phyloP scores from a whole-genome alignment of 2,113 vertebrate genomes.

The Edolisoma coerulescens region DNA sequence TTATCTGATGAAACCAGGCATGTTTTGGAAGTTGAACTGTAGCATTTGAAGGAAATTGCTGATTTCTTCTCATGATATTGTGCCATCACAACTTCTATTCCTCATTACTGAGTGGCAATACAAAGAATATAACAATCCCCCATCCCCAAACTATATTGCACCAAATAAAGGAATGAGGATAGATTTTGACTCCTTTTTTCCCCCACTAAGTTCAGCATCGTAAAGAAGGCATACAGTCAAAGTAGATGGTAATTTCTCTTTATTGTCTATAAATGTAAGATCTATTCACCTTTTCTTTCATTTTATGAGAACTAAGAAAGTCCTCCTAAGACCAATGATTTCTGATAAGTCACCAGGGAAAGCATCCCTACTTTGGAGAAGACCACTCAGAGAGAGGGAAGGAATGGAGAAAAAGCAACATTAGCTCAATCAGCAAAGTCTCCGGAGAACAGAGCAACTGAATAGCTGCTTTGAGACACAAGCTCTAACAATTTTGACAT shows the following conservation, averaged over 20 bases:
- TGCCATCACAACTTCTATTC: background rate
- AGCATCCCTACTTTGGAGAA: background rate
- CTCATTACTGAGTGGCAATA: background rate
- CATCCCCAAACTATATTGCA: background rate
- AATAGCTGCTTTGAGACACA: background rate
- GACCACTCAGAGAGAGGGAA: background rate
- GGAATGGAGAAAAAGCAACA: background rate
- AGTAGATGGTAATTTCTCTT: background rate
- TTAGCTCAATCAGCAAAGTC: background rate
- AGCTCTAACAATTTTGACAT: background rate
- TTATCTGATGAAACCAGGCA: background rate
- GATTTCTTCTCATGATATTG: background rate
- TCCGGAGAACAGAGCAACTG: background rate
- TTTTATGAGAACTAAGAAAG: background rate
- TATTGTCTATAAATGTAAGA: background rate
- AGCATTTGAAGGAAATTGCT: slow-evolving; percentile 6
- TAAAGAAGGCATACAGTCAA: background rate
- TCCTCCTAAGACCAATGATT: background rate
- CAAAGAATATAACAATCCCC: background rate
- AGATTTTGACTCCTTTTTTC: background rate
- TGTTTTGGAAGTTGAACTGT: background rate
- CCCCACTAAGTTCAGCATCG: background rate
- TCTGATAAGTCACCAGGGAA: background rate
- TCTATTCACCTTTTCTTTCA: background rate
- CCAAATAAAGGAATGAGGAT: background rate